Conservation (phyloP, 2,888 invertebrate species). For the Muschampia plurimacula region DNA sequence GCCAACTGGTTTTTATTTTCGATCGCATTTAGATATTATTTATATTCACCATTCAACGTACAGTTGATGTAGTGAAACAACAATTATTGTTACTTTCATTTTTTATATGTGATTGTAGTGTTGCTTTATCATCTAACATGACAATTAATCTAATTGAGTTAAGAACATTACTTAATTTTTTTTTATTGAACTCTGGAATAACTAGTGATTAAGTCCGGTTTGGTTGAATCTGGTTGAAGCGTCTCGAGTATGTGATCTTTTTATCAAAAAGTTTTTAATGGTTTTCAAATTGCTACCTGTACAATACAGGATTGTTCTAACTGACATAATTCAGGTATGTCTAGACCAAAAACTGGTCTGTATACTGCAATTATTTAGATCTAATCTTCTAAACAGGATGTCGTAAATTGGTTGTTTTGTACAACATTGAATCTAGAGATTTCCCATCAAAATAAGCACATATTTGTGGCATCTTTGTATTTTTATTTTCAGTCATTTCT, state of each 20-base stretch:
- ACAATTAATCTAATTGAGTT: background rate
- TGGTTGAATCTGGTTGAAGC: background rate
- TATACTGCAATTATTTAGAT: constrained; percentile 67
- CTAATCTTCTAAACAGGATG: constrained; percentile 70
- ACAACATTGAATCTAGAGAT: constrained; percentile 49
- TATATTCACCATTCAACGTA: constrained; percentile 55
- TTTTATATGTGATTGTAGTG: constrained; percentile 35
- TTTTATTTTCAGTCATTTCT: constrained; percentile 36
- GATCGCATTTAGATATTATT: constrained; percentile 41
- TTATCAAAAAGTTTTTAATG: constrained; percentile 24
- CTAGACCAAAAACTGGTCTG: constrained; percentile 49
- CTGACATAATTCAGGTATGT: constrained; percentile 47
- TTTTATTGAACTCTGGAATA: background rate
- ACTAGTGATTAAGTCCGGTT: background rate
- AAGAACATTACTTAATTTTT: background rate
- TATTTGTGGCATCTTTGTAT: constrained; percentile 35
- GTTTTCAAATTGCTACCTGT: constrained; percentile 51
- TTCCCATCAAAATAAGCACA: constrained; percentile 46
- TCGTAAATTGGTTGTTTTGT: constrained; percentile 60
- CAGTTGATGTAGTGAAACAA: constrained; percentile 42
- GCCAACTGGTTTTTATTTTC: background rate
- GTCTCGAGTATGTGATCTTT: constrained; percentile 16
- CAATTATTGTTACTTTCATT: constrained; percentile 47
- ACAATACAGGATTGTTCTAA: constrained; percentile 40
- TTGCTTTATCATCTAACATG: background rate